These are phyloP conservation scores for Tyrannus savana DNA, from an alignment of 2,113 vertebrate genomes.

Conservation along the genomic window DNA sequence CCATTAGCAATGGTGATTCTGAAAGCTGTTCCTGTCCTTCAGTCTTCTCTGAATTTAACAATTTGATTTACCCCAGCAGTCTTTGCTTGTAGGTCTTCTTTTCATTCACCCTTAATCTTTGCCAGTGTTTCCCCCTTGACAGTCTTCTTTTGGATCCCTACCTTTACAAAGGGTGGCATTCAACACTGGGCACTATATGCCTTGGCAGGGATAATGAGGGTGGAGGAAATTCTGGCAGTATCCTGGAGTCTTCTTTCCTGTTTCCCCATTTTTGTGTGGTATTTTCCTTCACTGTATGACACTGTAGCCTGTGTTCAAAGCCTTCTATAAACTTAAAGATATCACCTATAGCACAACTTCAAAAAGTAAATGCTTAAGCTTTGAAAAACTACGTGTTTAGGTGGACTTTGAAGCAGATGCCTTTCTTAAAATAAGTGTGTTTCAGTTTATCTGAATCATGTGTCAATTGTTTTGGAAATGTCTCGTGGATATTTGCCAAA, in stretches of 20 bases:
- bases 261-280: not conserved
- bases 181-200: not conserved
- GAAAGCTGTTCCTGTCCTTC: not conserved
- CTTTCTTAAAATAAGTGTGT: not conserved
- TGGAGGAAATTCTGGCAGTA: not conserved
- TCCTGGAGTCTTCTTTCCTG: not conserved
- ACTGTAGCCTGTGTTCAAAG: not conserved
- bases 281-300: not conserved
- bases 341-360: not conserved
- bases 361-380: not conserved
- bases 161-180: fast-evolving
- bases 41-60: not conserved
- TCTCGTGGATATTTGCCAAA: not conserved
- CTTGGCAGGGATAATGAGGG: not conserved
- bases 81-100: not conserved
- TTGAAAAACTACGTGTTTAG: not conserved
- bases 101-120: not conserved
- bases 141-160: not conserved
- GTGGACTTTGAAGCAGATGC: not conserved
- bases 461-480: not conserved
- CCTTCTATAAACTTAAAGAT: not conserved
- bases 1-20: not conserved
- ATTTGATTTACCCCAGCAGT: not conserved
- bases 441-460: not conserved
- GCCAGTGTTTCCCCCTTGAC: not conserved